Percentiles rank a stretch among this genome's conserved stretches.
These are phyloP conservation scores for Sinhomidia bicolor DNA, from an alignment of 2,888 invertebrate genomes.

Conservation along the genomic window DNA sequence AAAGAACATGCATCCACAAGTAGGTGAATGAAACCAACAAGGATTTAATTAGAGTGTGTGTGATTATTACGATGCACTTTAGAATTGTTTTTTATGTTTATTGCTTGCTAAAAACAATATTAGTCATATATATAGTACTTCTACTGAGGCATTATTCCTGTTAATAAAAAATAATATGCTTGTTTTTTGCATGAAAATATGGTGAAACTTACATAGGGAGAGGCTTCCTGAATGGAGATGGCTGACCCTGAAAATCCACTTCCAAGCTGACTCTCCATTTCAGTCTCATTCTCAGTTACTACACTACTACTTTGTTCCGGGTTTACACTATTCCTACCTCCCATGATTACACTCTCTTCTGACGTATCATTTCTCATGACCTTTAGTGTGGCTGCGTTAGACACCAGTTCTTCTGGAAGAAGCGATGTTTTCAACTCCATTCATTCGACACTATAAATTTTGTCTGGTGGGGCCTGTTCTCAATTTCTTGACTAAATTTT, in stretches of 20 bases:
- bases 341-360: slow-evolving; percentile 48
- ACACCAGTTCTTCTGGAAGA: slow-evolving; percentile 54
- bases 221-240: slow-evolving; percentile 64
- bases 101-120: not conserved
- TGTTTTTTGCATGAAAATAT: not conserved
- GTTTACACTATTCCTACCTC: slow-evolving; percentile 67
- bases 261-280: slow-evolving; percentile 58
- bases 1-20: not conserved
- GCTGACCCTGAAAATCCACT: slow-evolving; percentile 67
- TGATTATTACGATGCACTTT: not conserved
- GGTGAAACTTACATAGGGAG: slow-evolving; percentile 52
- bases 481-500: not conserved
- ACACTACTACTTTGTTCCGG: slow-evolving; percentile 53
- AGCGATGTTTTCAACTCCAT: slow-evolving; percentile 50
- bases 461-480: not conserved
- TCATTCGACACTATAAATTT: slow-evolving; percentile 6
- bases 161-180: not conserved
- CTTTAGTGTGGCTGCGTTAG: slow-evolving; percentile 32
- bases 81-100: not conserved
- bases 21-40: not conserved
- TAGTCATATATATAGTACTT: not conserved
- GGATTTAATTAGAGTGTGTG: slow-evolving; percentile 14
- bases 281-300: slow-evolving; percentile 65
- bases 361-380: slow-evolving; percentile 61
- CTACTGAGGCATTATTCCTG: not conserved